Evolutionary conservation across 1,140 invertebrate species (phyloP).

Genomic region (Copidosoma floridanum): DNA sequence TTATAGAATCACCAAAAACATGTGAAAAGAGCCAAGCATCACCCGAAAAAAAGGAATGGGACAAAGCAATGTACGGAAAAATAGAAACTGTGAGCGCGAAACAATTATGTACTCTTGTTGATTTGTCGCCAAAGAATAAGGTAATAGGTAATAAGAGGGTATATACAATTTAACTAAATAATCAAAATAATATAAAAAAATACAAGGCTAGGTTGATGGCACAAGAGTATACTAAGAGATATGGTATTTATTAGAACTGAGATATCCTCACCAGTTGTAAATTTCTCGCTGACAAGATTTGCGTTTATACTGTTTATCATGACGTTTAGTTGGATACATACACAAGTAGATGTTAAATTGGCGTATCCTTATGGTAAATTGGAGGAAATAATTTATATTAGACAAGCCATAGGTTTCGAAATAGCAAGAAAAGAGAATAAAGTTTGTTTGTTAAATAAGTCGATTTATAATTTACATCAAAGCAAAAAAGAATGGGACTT

Average conservation of each 20-base stretch:
- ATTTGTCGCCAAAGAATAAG: not conserved
- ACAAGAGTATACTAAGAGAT: not conserved
- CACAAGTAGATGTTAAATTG: not conserved
- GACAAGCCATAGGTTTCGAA: constrained; percentile 1
- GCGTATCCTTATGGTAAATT: not conserved
- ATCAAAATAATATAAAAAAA: not conserved
- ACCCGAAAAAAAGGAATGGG: not conserved
- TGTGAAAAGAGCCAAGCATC: not conserved
- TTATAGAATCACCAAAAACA: not conserved
- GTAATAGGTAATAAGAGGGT: not conserved
- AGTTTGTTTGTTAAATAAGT: not conserved
- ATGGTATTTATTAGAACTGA: constrained; percentile 1
- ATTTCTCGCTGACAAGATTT: not conserved
- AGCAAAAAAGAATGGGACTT: not conserved
- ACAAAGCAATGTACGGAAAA: not conserved
- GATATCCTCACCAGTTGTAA: not conserved
- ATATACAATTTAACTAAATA: not conserved
- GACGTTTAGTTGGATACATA: not conserved
- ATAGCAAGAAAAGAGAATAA: not conserved
- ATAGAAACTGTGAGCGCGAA: not conserved
- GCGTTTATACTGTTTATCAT: not conserved
- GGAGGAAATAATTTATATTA: constrained; percentile 1
- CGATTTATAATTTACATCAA: not conserved
- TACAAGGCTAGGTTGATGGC: not conserved
- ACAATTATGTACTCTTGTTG: not conserved